A percentile compares a stretch with the other conserved stretches of the same genome.
Evolutionary conservation across 2,888 invertebrate genomes (phyloP).

Genomic region (Leptinotarsa tumamoca): DNA sequence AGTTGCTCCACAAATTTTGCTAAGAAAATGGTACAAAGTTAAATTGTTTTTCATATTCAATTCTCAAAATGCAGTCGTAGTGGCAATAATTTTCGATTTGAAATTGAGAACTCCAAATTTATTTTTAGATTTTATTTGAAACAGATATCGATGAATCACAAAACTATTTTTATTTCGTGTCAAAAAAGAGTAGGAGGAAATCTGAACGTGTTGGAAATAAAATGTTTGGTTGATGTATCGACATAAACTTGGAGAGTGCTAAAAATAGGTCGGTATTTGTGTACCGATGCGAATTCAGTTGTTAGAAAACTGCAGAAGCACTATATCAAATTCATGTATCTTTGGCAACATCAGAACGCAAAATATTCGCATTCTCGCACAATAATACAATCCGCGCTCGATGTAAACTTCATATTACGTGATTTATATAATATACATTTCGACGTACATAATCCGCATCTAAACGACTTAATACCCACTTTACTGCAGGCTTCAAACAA

Average conservation of each 20-base stretch:
- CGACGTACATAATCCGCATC: conserved; percentile 15
- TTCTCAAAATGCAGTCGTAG: no score
- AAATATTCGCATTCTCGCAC: conserved; percentile 20
- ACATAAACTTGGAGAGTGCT: conserved; percentile 6
- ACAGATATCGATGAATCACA: conserved; percentile 2
- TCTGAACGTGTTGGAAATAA: background rate
- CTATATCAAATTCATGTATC: background rate
- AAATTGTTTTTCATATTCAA: no score
- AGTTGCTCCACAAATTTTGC: no score
- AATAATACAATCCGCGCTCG: conserved; percentile 21
- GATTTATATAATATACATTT: conserved; percentile 26
- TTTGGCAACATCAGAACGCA: conserved; percentile 3
- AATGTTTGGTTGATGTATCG: conserved; percentile 9
- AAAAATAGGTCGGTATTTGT: background rate
- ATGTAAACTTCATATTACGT: conserved; percentile 24
- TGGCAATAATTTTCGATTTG: background rate
- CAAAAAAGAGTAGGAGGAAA: background rate
- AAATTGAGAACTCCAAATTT: background rate
- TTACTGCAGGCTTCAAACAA: conserved; percentile 22
- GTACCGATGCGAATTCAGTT: background rate
- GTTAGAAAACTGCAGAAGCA: background rate
- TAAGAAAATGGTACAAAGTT: no score
- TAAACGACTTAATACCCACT: conserved; percentile 27
- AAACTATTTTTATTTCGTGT: background rate
- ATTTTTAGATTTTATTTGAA: background rate